Percentiles rank a stretch among this genome's conserved stretches.
Conservation (phyloP, 2,113 vertebrate genomes). For the Pagrus major region DNA sequence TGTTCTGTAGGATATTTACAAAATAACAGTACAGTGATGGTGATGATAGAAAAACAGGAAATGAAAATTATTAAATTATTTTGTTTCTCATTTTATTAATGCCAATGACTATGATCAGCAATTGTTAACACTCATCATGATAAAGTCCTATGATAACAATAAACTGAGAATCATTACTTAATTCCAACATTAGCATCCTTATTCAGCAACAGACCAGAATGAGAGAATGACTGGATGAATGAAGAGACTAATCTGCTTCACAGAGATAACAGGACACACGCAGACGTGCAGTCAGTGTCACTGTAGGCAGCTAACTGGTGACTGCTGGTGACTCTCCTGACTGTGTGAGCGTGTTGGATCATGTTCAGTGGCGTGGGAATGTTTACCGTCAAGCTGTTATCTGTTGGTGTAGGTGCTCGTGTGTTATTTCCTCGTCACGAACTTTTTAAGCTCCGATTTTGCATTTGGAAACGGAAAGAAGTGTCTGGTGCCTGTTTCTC, state of each 20-base stretch:
- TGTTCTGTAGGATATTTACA: neutral
- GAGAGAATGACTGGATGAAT: conserved; percentile 18
- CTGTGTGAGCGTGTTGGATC: conserved; percentile 43
- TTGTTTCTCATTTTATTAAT: neutral
- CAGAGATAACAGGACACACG: neutral
- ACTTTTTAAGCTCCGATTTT: conserved; percentile 13
- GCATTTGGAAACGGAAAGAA: neutral
- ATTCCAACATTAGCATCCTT: neutral
- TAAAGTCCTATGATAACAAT: neutral
- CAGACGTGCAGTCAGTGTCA: neutral
- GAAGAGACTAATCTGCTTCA: neutral
- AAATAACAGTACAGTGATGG: neutral
- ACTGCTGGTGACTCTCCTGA: conserved; percentile 32
- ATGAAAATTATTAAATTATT: neutral
- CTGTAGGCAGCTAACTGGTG: conserved; percentile 5
- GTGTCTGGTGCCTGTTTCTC: neutral
- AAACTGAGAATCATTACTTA: neutral
- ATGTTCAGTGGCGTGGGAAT: conserved; percentile 44
- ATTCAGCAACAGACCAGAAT: neutral
- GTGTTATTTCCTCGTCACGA: neutral
- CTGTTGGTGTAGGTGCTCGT: neutral
- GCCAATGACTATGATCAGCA: neutral
- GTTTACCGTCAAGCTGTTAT: conserved; percentile 34
- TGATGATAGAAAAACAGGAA: neutral
- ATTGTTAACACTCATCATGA: too few species aligned